Evolutionary conservation across 2,888 invertebrate genomes (phyloP).

Genomic region (Macrosoma leucophasiata): DNA sequence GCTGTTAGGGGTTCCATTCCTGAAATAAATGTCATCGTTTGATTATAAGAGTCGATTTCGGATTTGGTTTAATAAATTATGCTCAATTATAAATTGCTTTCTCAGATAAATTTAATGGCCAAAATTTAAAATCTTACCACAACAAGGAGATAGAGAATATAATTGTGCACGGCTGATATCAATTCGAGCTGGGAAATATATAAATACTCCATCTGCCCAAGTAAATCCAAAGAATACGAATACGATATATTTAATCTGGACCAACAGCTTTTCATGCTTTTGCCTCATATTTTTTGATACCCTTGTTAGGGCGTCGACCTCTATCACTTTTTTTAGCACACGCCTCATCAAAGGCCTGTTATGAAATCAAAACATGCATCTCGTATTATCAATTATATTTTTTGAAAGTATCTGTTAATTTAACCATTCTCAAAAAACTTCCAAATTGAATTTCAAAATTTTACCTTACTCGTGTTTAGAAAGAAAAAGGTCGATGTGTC

Average conservation of each 20-base stretch:
- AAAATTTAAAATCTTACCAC: slow-evolving; percentile 40
- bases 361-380: no score
- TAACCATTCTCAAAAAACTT: no score
- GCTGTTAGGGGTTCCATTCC: slow-evolving; percentile 45
- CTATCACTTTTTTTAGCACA: slow-evolving; percentile 32
- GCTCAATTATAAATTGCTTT: no score
- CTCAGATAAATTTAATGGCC: no score
- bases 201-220: slow-evolving; percentile 29
- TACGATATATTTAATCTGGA: slow-evolving; percentile 41
- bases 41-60: neutral
- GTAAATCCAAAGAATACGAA: slow-evolving; percentile 42
- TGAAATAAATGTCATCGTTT: slow-evolving; percentile 22
- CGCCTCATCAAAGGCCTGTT: slow-evolving; percentile 34
- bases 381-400: no score
- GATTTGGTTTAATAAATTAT: slow-evolving; percentile 2
- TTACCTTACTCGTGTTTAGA: no score
- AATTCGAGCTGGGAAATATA: slow-evolving; percentile 45
- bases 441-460: no score
- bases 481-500: no score
- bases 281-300: slow-evolving; percentile 25
- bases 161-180: slow-evolving; percentile 35
- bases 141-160: slow-evolving; percentile 49
- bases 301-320: slow-evolving; percentile 34
- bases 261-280: slow-evolving; percentile 37
- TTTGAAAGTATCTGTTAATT: no score